Base-by-base conservation (phyloP, 2,797 vertebrate species). In the Podarcis siculus region DNA sequence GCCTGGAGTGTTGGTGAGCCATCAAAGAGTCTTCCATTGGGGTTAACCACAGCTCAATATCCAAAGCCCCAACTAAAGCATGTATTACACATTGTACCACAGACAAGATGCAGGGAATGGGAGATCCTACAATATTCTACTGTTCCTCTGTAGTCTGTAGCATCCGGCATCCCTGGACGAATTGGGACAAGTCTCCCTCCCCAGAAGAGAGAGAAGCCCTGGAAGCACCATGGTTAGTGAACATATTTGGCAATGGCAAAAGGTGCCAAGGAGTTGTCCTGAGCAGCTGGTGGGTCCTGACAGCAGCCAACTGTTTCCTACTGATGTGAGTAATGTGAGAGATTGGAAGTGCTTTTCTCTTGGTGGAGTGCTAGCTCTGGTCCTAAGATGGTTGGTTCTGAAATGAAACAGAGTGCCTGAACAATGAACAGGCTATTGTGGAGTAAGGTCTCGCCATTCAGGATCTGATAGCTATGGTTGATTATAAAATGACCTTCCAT, bases 241-340 rank as follows among this genome's bases (percentile, higher is more conserved):
- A 71, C 49, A 58, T 88, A 9, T 32, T 32, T 21, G 81, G 82
- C 27, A 84, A 84, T 9, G 87, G 87, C 82, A 30, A 73, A 12
- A 72, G 49, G 35, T 93, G 90, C 72, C 89, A 92, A 61, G 89
- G 79, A 10, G 23, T 92, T 58, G 69, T 92, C 9, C 55, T 93
- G 61, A 91, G 42, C 86, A 64, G 0, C 0, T 93, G 87, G 91
- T 90, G 90, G 92, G 45, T 93, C 79, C 73, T 93, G 23, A 92
- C 89, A 12, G 89, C 84, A 27, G 58, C 86, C 4, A 89, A 37
- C n/a, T 93, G 89, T 86, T 79, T 90, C 37, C 82, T 30, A n/a
- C 58, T 86, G 78, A 30, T 89, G 91, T 93, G 66, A 90, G 90
- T 93, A 84, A 79, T 72, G 12, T 23, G 12, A 72, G 12, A 55